Percentiles rank a stretch among this genome's conserved stretches.
Evolutionary conservation across 2,888 invertebrate genomes (phyloP).

Genomic region (Andrena praecox): DNA sequence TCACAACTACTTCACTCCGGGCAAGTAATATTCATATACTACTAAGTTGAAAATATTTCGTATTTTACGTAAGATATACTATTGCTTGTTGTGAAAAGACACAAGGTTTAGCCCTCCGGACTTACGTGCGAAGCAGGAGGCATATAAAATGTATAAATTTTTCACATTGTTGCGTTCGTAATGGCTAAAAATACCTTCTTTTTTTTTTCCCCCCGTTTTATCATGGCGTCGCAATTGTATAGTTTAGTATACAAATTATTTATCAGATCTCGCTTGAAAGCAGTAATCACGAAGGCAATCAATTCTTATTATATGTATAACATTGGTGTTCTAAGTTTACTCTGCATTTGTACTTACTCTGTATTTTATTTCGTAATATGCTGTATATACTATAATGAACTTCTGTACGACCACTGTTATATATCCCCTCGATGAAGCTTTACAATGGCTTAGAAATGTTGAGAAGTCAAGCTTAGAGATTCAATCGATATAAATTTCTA

Average conservation of each 20-base stretch:
- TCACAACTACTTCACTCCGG: slow-evolving; percentile 63
- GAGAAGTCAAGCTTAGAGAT: slow-evolving; percentile 28
- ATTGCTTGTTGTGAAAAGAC: slow-evolving; percentile 69
- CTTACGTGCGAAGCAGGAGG: slow-evolving; percentile 59
- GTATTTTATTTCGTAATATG: slow-evolving; percentile 44
- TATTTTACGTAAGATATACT: slow-evolving; percentile 45
- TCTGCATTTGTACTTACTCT: slow-evolving; percentile 65
- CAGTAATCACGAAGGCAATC: slow-evolving; percentile 47
- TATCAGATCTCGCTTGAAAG: slow-evolving; percentile 50
- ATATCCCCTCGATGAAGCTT: slow-evolving; percentile 14
- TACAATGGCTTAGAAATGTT: slow-evolving; percentile 23
- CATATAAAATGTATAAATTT: slow-evolving; percentile 48
- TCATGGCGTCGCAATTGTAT: slow-evolving; percentile 28
- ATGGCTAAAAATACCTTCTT: slow-evolving; percentile 52
- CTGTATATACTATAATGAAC: slow-evolving; percentile 19
- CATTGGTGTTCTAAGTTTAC: slow-evolving; percentile 35
- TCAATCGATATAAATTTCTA: slow-evolving; percentile 25
- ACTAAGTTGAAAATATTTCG: slow-evolving; percentile 55
- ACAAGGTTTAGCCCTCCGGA: slow-evolving; percentile 52
- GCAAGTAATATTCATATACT: slow-evolving; percentile 46
- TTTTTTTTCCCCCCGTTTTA: slow-evolving; percentile 14
- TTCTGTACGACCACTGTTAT: slow-evolving; percentile 37
- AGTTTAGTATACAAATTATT: slow-evolving; percentile 39
- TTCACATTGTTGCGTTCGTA: slow-evolving; percentile 41
- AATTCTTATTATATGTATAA: slow-evolving; percentile 38